Evolutionary conservation across 2,113 vertebrate genomes (phyloP).

Genomic region (Sigmodon hispidus): DNA sequence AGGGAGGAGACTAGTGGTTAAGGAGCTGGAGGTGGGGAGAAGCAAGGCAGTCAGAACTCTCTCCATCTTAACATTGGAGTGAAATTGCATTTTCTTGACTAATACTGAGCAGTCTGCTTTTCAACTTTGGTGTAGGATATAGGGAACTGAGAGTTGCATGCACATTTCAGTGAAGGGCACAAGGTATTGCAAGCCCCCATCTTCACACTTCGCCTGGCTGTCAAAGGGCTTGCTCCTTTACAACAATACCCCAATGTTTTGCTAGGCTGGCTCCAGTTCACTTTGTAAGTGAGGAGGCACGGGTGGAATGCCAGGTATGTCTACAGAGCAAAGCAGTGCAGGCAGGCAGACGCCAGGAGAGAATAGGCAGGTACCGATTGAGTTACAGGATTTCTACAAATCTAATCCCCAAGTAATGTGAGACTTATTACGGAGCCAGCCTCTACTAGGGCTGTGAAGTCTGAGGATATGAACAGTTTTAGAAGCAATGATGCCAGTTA

Average conservation of each 20-base stretch:
- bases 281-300: conserved; percentile 89
- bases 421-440: conserved; percentile 90
- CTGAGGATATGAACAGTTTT: conserved; percentile 83
- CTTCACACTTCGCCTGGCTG: conserved; percentile 90
- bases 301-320: conserved; percentile 95
- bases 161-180: conserved; percentile 84
- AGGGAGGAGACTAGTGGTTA: background rate
- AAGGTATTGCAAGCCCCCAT: conserved; percentile 85
- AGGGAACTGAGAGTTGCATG: conserved; percentile 77
- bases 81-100: conserved; percentile 65
- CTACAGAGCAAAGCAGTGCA: conserved; percentile 87
- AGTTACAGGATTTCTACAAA: conserved; percentile 94
- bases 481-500: conserved; percentile 86
- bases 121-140: conserved; percentile 72
- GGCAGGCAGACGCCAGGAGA: conserved; percentile 93
- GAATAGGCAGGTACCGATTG: conserved; percentile 93
- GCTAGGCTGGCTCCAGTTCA: conserved; percentile 89
- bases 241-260: conserved; percentile 90
- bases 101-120: conserved; percentile 78
- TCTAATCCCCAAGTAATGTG: conserved; percentile 93
- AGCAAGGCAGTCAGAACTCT: background rate
- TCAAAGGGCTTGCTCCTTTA: conserved; percentile 87
- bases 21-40: background rate
- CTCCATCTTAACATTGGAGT: conserved; percentile 67
- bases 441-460: conserved; percentile 87